Percentiles rank a stretch among this genome's conserved stretches.
Conservation (phyloP, 1,140 invertebrate genomes). For the Panagrolaimus sp. region DNA sequence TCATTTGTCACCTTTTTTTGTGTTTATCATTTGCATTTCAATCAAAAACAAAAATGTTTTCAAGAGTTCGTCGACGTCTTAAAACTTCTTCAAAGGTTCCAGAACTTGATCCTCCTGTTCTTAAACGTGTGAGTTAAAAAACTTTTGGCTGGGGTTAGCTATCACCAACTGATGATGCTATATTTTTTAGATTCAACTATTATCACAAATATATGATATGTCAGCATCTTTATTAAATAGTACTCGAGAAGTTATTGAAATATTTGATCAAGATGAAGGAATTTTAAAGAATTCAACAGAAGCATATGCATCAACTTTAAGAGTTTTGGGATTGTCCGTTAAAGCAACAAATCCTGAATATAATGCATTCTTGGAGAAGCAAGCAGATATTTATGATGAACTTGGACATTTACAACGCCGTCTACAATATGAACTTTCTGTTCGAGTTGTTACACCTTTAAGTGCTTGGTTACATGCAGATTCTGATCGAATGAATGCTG, state of each 20-base stretch:
- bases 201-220: neutral
- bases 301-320: neutral
- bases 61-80: no score
- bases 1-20: no score
- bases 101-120: neutral
- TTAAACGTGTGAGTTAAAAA: neutral
- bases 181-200: slow-evolving; percentile 9
- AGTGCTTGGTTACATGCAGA: neutral
- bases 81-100: neutral
- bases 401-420: slow-evolving; percentile 1
- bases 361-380: neutral
- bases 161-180: neutral
- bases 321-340: neutral
- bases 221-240: neutral
- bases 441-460: neutral
- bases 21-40: no score
- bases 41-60: no score
- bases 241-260: neutral
- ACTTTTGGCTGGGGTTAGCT: neutral
- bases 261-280: slow-evolving; percentile 4
- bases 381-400: neutral
- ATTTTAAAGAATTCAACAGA: neutral
- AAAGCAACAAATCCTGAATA: neutral
- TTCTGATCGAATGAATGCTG: neutral
- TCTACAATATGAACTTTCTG: neutral